Evolutionary conservation across 2,888 invertebrate genomes (phyloP).

Genomic region (Isotomurus palustris): DNA sequence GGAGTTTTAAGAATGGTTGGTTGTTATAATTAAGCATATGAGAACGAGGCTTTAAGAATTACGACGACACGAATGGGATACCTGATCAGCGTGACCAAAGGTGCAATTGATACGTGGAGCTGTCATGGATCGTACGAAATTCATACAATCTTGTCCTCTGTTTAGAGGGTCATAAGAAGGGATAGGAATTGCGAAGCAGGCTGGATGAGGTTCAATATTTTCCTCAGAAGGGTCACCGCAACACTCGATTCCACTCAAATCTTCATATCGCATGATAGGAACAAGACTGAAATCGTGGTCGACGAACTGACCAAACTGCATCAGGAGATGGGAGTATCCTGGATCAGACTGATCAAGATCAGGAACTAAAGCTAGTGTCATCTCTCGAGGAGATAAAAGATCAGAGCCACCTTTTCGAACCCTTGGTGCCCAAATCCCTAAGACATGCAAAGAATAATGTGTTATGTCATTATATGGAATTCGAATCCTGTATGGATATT

Average conservation of each 20-base stretch:
- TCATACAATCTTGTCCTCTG: slow-evolving; percentile 62
- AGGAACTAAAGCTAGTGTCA: slow-evolving; percentile 47
- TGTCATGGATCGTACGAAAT: slow-evolving; percentile 66
- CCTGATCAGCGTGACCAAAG: slow-evolving; percentile 67
- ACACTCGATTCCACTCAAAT: slow-evolving; percentile 38
- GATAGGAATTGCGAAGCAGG: slow-evolving; percentile 64
- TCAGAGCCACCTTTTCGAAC: slow-evolving; percentile 55
- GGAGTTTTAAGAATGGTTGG: background rate
- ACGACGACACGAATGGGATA: too few relatives aligned
- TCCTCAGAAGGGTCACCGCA: slow-evolving; percentile 14
- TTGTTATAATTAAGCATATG: background rate
- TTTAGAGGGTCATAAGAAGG: slow-evolving; percentile 59
- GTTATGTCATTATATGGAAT: background rate
- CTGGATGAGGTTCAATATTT: slow-evolving; percentile 53
- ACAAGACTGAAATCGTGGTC: slow-evolving; percentile 47
- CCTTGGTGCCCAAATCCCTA: slow-evolving; percentile 60
- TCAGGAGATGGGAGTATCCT: slow-evolving; percentile 42
- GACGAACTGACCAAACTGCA: slow-evolving; percentile 46
- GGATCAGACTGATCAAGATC: slow-evolving; percentile 45
- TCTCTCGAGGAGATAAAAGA: slow-evolving; percentile 48
- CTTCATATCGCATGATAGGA: slow-evolving; percentile 43
- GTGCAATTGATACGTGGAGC: slow-evolving; percentile 62
- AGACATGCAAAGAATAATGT: slow-evolving; percentile 43
- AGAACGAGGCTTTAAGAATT: slow-evolving; percentile 37
- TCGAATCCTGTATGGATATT: slow-evolving; percentile 1